Conservation (phyloP, 2,113 vertebrate genomes). For the Acanthochromis polyacanthus region DNA sequence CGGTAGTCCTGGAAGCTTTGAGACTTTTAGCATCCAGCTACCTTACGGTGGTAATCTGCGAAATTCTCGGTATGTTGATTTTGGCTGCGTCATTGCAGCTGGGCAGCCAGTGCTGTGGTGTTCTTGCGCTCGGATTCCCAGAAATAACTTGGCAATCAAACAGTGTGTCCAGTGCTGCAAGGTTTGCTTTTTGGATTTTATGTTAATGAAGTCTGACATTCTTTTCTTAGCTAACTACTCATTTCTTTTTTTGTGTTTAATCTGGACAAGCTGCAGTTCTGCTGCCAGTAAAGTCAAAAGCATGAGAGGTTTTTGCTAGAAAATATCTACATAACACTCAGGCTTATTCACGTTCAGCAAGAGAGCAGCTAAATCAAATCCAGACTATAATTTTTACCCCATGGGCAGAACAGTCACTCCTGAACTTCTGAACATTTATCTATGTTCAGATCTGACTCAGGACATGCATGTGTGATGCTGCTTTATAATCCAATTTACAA, state of each 20-base stretch:
- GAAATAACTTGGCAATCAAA: conserved; percentile 37
- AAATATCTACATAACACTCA: background rate
- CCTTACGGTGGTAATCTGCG: conserved; percentile 14
- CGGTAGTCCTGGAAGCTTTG: conserved; percentile 8
- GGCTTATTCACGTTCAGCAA: background rate
- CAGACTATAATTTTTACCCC: background rate
- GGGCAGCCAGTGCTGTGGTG: background rate
- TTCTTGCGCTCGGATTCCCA: conserved; percentile 25
- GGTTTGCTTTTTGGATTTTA: background rate
- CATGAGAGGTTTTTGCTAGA: too few relatives aligned
- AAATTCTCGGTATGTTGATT: conserved; percentile 40
- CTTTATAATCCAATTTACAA: conserved; percentile 51
- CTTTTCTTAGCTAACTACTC: background rate
- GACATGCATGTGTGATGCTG: conserved; percentile 4
- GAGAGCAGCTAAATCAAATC: background rate
- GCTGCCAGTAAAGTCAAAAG: background rate
- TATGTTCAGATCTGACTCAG: conserved; percentile 8
- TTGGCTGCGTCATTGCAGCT: conserved; percentile 2
- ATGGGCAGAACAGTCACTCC: background rate
- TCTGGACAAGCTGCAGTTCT: conserved; percentile 4
- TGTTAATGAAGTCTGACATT: conserved; percentile 19
- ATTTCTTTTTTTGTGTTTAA: background rate
- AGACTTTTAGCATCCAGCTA: conserved; percentile 37
- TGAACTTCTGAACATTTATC: conserved; percentile 1
- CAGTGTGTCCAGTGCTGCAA: background rate